These are phyloP conservation scores for Enteromius trimaculatus DNA, from an alignment of 2,797 vertebrate species.

Conservation along the genomic window DNA sequence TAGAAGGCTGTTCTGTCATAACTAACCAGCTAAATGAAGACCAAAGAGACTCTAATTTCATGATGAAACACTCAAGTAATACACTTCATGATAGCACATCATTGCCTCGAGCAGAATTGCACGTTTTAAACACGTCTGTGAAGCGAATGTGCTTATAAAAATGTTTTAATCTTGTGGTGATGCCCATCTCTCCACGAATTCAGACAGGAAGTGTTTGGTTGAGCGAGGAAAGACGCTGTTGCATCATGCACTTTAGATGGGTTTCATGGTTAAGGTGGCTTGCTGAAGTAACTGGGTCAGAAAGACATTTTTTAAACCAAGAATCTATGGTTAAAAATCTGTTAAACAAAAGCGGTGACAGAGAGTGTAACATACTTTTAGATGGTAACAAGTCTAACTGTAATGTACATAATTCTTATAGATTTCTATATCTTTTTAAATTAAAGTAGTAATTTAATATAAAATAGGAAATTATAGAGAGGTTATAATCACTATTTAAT, in stretches of 20 bases:
- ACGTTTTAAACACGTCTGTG: constrained; percentile 49
- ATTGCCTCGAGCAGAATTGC: constrained; percentile 55
- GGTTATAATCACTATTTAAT: not conserved
- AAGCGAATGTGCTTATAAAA: constrained; percentile 58
- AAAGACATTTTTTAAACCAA: not conserved
- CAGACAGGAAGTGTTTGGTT: constrained; percentile 54
- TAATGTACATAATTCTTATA: not conserved
- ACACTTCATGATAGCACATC: constrained; percentile 53
- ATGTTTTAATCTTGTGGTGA: constrained; percentile 57
- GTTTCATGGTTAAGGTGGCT: constrained; percentile 46
- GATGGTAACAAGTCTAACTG: not conserved
- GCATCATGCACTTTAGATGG: constrained; percentile 52
- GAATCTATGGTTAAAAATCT: not conserved
- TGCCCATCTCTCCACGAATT: constrained; percentile 55
- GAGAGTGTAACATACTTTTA: not conserved
- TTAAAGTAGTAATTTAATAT: not conserved
- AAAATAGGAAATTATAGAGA: not conserved
- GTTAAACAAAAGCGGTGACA: not conserved
- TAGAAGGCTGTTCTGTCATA: constrained; percentile 54
- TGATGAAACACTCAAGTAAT: constrained; percentile 62
- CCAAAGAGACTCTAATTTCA: constrained; percentile 61
- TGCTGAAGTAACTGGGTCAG: constrained; percentile 44
- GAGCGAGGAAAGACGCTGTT: constrained; percentile 42
- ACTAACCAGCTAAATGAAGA: constrained; percentile 58
- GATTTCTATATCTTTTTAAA: not conserved